phyloP scores from a whole-genome alignment of 2,797 vertebrate species.

The Anolis apletophallus region DNA sequence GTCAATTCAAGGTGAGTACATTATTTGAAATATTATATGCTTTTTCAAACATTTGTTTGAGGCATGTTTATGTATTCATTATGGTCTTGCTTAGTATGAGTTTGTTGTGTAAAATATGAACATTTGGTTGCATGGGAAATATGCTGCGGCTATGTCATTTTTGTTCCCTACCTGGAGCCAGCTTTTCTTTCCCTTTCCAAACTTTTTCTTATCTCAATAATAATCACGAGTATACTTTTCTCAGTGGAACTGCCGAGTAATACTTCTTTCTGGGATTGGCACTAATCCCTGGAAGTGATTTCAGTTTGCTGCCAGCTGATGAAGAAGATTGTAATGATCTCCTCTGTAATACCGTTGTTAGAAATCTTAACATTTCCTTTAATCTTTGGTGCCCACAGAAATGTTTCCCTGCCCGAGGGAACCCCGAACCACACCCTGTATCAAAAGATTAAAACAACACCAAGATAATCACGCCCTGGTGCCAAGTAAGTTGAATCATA shows the following conservation, averaged over 20 bases:
- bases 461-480: slow-evolving; percentile 23
- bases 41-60: too few relatives aligned
- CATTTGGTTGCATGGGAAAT: neutral
- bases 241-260: neutral
- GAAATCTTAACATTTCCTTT: slow-evolving; percentile 19
- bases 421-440: slow-evolving; percentile 11
- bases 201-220: neutral
- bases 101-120: neutral
- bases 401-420: slow-evolving; percentile 1
- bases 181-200: neutral
- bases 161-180: neutral
- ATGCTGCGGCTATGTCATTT: neutral
- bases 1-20: too few relatives aligned
- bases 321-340: slow-evolving; percentile 3
- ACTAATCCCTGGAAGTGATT: slow-evolving; percentile 5
- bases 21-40: too few relatives aligned
- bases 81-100: too few relatives aligned
- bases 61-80: too few relatives aligned
- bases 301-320: neutral
- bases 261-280: neutral
- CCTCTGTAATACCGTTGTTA: neutral
- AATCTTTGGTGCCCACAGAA: slow-evolving; percentile 3
- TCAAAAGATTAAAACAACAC: slow-evolving; percentile 26
- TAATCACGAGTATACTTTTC: neutral
- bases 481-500: slow-evolving; percentile 6